Evolutionary conservation across 2,113 vertebrate genomes (phyloP).

Genomic region (Cariama cristata): DNA sequence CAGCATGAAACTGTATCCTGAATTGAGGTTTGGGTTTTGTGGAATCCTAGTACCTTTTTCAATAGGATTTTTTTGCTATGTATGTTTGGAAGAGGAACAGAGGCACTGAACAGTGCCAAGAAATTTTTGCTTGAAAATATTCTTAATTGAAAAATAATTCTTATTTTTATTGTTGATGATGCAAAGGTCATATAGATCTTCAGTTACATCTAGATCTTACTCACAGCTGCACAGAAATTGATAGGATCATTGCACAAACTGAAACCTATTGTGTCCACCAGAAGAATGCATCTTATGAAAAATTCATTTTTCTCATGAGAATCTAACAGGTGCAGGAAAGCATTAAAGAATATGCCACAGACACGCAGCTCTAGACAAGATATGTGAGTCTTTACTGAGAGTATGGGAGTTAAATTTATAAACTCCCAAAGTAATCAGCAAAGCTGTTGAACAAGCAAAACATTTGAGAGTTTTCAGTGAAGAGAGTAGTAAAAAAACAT

Average conservation of each 20-base stretch:
- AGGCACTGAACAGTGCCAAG: not conserved
- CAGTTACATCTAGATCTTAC: slow-evolving; percentile 23
- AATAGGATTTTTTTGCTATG: not conserved
- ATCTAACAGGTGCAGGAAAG: slow-evolving; percentile 52
- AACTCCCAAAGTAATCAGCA: not conserved
- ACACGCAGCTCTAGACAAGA: not conserved
- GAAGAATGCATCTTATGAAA: slow-evolving; percentile 53
- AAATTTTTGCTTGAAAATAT: not conserved
- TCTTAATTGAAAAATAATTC: slow-evolving; percentile 30
- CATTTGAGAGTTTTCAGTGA: not conserved
- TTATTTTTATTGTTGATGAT: not conserved
- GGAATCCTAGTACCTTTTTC: not conserved
- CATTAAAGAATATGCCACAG: slow-evolving; percentile 37
- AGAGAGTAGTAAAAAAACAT: not conserved
- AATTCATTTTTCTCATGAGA: slow-evolving; percentile 62
- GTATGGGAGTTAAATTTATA: not conserved
- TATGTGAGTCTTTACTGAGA: slow-evolving; percentile 2
- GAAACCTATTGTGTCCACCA: slow-evolving; percentile 57
- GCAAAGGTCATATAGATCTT: not conserved
- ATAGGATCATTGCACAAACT: slow-evolving; percentile 45
- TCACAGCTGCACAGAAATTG: slow-evolving; percentile 52
- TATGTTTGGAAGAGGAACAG: not conserved
- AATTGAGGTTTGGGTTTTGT: not conserved
- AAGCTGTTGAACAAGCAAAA: not conserved
- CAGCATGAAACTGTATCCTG: not conserved